Percentiles rank a stretch among this genome's conserved stretches.
These are phyloP conservation scores for Hyalella azteca DNA, from an alignment of 2,888 invertebrate genomes.

Conservation along the genomic window DNA sequence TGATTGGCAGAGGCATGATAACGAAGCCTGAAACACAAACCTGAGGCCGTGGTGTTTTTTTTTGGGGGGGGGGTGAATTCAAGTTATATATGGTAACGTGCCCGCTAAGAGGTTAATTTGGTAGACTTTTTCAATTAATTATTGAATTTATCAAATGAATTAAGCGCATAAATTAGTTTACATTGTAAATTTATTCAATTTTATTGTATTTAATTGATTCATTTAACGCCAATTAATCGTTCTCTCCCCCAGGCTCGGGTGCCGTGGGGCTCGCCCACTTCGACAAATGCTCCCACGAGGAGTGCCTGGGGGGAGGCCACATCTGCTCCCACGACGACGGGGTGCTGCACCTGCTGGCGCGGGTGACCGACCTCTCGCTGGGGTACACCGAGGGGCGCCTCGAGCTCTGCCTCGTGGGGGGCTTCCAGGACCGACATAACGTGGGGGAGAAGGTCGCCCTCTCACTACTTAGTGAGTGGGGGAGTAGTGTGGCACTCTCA, in stretches of 20 bases:
- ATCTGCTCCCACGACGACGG: slow-evolving; percentile 58
- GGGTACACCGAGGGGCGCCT: slow-evolving; percentile 71
- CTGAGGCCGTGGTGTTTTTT: no score
- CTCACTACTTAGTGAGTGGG: slow-evolving; percentile 83
- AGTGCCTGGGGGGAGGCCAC: slow-evolving; percentile 53
- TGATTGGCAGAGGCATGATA: no score
- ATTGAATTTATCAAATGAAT: neutral
- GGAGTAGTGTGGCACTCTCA: neutral
- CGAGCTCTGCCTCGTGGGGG: slow-evolving; percentile 89
- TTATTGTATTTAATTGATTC: neutral
- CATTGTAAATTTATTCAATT: neutral
- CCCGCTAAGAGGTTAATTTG: neutral
- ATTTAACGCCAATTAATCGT: neutral
- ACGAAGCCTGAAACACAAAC: no score
- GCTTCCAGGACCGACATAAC: slow-evolving; percentile 84
- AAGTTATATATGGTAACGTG: neutral
- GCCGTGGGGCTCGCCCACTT: slow-evolving; percentile 55
- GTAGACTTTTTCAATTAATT: neutral
- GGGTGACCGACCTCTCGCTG: slow-evolving; percentile 53
- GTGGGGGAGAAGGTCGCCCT: slow-evolving; percentile 89
- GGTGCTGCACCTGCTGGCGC: slow-evolving; percentile 47
- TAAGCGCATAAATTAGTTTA: neutral
- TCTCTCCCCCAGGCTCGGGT: slow-evolving; percentile 42
- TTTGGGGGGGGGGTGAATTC: neutral
- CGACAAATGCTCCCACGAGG: slow-evolving; percentile 57